Conservation (phyloP, 2,113 vertebrate species). For the Gracilinanus agilis region DNA sequence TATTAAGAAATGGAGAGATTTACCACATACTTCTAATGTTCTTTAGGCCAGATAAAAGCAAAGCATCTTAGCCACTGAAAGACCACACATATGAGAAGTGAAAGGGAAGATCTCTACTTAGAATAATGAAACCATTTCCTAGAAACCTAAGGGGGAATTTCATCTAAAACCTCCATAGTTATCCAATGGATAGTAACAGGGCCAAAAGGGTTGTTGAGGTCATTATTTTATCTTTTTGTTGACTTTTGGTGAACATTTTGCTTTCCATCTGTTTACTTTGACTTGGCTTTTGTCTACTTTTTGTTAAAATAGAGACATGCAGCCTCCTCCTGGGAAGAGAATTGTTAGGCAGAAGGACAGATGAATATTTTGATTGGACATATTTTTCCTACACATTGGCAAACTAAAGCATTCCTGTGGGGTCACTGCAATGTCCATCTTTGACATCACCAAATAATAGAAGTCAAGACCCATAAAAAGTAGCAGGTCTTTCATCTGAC, state of each 20-base stretch:
- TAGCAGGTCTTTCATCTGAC: not conserved
- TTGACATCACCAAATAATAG: not conserved
- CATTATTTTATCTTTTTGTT: slow-evolving; percentile 48
- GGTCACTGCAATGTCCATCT: not conserved
- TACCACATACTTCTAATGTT: not conserved
- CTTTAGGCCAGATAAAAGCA: slow-evolving; percentile 11
- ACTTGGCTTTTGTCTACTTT: not conserved
- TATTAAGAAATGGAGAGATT: slow-evolving; percentile 12
- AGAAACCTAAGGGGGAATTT: slow-evolving; percentile 51
- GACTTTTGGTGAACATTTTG: slow-evolving; percentile 65
- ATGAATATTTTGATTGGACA: not conserved
- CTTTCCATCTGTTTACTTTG: slow-evolving; percentile 59
- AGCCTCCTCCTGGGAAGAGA: not conserved
- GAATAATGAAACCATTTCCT: slow-evolving; percentile 50
- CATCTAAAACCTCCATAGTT: slow-evolving; percentile 48
- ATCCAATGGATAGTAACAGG: slow-evolving; percentile 33
- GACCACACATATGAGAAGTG: slow-evolving; percentile 21
- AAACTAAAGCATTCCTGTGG: slow-evolving; percentile 3
- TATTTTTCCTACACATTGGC: not conserved
- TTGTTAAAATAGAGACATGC: not conserved
- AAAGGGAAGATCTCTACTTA: slow-evolving; percentile 27
- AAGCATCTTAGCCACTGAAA: not conserved
- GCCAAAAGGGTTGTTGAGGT: slow-evolving; percentile 39
- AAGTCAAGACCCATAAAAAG: slow-evolving; percentile 1
- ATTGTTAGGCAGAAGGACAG: not conserved